Conservation (phyloP, 1,140 invertebrate genomes). For the Anastrepha obliqua region DNA sequence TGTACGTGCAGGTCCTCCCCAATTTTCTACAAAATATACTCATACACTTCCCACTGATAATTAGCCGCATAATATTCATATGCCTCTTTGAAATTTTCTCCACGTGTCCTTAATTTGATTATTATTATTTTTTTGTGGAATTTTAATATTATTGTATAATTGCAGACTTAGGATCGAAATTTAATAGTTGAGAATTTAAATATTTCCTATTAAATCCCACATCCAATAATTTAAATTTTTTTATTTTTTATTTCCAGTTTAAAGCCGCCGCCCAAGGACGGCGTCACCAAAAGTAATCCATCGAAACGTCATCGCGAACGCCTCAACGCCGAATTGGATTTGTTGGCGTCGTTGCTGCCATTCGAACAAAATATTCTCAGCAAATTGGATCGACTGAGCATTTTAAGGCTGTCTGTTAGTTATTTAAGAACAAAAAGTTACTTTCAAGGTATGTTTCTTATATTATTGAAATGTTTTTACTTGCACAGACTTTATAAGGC, state of each 20-base stretch:
- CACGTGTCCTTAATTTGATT: not conserved
- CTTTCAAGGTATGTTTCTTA: slow-evolving; percentile 91
- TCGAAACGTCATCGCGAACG: slow-evolving; percentile 98
- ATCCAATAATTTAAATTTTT: not conserved
- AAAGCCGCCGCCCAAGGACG: slow-evolving; percentile 95
- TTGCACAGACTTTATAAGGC: too few species aligned
- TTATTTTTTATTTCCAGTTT: slow-evolving; percentile 81
- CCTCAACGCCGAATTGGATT: slow-evolving; percentile 98
- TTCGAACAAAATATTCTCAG: slow-evolving; percentile 99
- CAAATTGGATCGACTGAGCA: slow-evolving; percentile 98
- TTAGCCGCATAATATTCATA: too few species aligned
- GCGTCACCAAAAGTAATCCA: slow-evolving; percentile 98
- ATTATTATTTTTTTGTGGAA: not conserved
- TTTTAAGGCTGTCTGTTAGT: slow-evolving; percentile 96
- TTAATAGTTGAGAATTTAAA: too few species aligned
- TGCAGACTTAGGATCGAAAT: too few species aligned
- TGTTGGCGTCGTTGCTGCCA: slow-evolving; percentile 96
- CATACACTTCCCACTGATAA: too few species aligned
- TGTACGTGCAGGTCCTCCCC: too few species aligned
- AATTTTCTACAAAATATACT: too few species aligned
- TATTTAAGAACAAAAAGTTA: slow-evolving; percentile 99
- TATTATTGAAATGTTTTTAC: too few species aligned
- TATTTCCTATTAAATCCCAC: not conserved
- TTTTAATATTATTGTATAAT: not conserved
- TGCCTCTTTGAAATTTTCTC: not conserved